A percentile compares a stretch with the other conserved stretches of the same genome.
Conservation (phyloP, 2,888 invertebrate species). For the Opisthograptis luteolata region DNA sequence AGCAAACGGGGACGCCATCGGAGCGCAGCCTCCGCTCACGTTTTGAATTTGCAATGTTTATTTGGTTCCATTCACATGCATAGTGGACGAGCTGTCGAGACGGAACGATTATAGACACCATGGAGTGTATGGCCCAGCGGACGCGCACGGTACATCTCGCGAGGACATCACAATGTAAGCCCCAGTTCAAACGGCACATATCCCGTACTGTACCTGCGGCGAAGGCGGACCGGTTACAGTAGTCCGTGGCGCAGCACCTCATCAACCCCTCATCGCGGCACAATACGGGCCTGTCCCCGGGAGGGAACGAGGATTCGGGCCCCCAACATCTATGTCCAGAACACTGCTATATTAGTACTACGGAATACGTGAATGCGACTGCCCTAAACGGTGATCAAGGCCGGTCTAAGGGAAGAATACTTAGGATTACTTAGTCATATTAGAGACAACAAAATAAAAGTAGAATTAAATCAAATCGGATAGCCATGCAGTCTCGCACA, state of each 20-base stretch:
- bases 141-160: slow-evolving; percentile 54
- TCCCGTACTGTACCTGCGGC: slow-evolving; percentile 72
- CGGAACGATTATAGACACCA: slow-evolving; percentile 36
- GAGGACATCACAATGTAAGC: slow-evolving; percentile 76
- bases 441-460: slow-evolving; percentile 61
- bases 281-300: slow-evolving; percentile 85
- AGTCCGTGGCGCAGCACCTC: slow-evolving; percentile 88
- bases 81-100: slow-evolving; percentile 27
- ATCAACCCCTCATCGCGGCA: slow-evolving; percentile 82
- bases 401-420: slow-evolving; percentile 72
- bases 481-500: slow-evolving; percentile 76
- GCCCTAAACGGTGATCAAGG: slow-evolving; percentile 72
- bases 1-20: slow-evolving; percentile 24
- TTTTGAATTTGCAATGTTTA: slow-evolving; percentile 33
- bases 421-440: slow-evolving; percentile 70
- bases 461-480: slow-evolving; percentile 47
- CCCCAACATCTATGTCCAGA: slow-evolving; percentile 86
- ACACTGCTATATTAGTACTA: slow-evolving; percentile 59
- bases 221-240: slow-evolving; percentile 84
- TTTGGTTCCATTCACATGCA: slow-evolving; percentile 53
- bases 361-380: slow-evolving; percentile 31
- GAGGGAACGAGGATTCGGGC: slow-evolving; percentile 84
- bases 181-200: slow-evolving; percentile 68
- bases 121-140: slow-evolving; percentile 19
- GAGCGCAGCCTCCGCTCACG: slow-evolving; percentile 16